Evolutionary conservation across 2,113 vertebrate species (phyloP).

Genomic region (Cyanoramphus novaezelandiae): DNA sequence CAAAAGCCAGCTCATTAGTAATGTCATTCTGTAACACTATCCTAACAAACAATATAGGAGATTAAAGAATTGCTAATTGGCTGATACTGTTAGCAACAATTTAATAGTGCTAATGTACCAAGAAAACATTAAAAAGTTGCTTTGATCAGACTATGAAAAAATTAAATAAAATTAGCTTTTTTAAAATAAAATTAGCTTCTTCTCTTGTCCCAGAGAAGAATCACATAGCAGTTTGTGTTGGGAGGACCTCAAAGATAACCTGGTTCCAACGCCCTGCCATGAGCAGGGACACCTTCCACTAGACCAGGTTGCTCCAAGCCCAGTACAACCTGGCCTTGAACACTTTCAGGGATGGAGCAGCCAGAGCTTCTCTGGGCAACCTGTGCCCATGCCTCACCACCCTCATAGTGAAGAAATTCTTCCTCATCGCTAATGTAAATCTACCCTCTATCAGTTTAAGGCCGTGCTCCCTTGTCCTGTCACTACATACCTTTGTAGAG

Average conservation of each 20-base stretch:
- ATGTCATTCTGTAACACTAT: constrained; percentile 46
- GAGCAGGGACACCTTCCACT: neutral
- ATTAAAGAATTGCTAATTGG: constrained; percentile 69
- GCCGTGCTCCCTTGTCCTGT: neutral
- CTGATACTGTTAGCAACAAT: constrained; percentile 33
- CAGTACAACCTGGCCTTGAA: neutral
- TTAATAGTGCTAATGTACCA: constrained; percentile 20
- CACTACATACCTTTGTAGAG: neutral
- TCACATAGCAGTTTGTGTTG: neutral
- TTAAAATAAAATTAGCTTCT: neutral
- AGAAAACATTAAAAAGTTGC: constrained; percentile 14
- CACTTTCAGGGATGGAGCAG: neutral
- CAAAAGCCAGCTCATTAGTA: constrained; percentile 52
- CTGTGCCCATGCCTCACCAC: neutral
- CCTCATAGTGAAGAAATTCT: neutral
- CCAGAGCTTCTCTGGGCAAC: neutral
- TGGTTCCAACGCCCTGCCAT: neutral
- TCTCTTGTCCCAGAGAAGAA: neutral
- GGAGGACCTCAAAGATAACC: neutral
- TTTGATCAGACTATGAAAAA: constrained; percentile 18
- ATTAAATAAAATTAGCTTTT: neutral
- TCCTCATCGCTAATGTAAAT: neutral
- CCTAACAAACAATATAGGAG: constrained; percentile 48
- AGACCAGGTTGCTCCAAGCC: neutral
- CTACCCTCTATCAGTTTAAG: neutral